Percentiles rank a stretch among this genome's conserved stretches.
phyloP scores from a whole-genome alignment of 2,113 vertebrate genomes.

The Herpetotheres cachinnans region DNA sequence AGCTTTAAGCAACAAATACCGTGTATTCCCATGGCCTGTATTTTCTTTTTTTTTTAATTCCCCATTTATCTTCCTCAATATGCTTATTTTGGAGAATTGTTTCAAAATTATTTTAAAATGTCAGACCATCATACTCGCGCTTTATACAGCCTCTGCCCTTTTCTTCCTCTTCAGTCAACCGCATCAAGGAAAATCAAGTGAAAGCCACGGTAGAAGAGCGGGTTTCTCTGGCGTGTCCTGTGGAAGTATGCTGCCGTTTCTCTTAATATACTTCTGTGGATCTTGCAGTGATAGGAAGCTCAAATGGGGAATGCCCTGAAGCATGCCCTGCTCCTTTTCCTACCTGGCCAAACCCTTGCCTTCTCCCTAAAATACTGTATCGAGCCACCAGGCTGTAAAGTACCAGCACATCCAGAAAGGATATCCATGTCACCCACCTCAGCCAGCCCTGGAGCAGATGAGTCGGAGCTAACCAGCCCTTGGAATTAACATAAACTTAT shows the following conservation, averaged over 20 bases:
- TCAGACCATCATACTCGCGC: neutral
- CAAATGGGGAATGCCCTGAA: neutral
- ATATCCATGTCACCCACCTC: neutral
- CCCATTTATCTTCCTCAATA: neutral
- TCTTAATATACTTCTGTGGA: neutral
- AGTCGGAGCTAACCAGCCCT: neutral
- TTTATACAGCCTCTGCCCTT: conserved; percentile 14
- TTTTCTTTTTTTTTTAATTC: neutral
- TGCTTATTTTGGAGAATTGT: conserved; percentile 21
- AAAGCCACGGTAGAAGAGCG: neutral
- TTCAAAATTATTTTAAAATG: conserved; percentile 21
- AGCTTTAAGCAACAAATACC: neutral
- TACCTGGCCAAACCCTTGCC: neutral
- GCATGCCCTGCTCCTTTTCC: neutral
- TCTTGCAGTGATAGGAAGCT: neutral
- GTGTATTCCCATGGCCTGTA: neutral
- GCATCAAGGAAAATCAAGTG: neutral
- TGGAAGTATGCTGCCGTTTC: neutral
- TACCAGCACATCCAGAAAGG: neutral
- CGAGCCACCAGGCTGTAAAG: neutral
- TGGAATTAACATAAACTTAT: neutral
- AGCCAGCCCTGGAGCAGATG: neutral
- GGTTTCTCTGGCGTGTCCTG: neutral
- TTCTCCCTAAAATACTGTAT: neutral
- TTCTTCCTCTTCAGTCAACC: conserved; percentile 22